phyloP scores from a whole-genome alignment of 1,140 invertebrate genomes.

The Bicyclus anynana region DNA sequence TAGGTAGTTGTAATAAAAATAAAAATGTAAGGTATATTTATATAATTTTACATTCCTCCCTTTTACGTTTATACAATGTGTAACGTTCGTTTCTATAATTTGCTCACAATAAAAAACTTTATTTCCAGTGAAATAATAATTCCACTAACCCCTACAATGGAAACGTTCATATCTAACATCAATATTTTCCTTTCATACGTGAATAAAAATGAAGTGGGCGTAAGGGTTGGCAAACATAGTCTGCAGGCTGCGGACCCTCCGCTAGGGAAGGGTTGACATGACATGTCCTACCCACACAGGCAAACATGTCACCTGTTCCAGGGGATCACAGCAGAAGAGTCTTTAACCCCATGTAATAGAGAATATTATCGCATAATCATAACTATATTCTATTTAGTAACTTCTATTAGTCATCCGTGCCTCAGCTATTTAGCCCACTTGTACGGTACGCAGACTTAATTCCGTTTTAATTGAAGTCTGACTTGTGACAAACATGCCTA shows the following conservation, averaged over 20 bases:
- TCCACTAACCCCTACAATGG: background rate
- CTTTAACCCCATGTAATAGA: background rate
- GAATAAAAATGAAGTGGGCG: conserved; percentile 47
- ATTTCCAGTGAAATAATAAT: background rate
- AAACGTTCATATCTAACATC: conserved; percentile 43
- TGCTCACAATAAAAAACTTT: background rate
- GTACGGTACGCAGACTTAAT: conserved; percentile 25
- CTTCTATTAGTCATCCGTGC: conserved; percentile 14
- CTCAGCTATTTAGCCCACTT: conserved; percentile 38
- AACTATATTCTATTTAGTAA: background rate
- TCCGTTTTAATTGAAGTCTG: conserved; percentile 39
- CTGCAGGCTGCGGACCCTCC: conserved; percentile 48
- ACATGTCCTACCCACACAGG: conserved; percentile 32
- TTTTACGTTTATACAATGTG: too few species aligned
- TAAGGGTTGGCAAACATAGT: conserved; percentile 39
- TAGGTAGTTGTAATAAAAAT: too few species aligned
- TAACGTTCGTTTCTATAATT: background rate
- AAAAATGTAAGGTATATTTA: background rate
- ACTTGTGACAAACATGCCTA: conserved; percentile 7
- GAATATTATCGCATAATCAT: background rate
- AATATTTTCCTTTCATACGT: conserved; percentile 57
- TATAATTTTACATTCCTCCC: background rate
- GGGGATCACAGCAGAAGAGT: background rate
- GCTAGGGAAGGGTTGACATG: conserved; percentile 51
- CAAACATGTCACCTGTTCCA: conserved; percentile 26